Evolutionary conservation across 2,113 vertebrate genomes (phyloP).

Genomic region (Rostratula benghalensis): DNA sequence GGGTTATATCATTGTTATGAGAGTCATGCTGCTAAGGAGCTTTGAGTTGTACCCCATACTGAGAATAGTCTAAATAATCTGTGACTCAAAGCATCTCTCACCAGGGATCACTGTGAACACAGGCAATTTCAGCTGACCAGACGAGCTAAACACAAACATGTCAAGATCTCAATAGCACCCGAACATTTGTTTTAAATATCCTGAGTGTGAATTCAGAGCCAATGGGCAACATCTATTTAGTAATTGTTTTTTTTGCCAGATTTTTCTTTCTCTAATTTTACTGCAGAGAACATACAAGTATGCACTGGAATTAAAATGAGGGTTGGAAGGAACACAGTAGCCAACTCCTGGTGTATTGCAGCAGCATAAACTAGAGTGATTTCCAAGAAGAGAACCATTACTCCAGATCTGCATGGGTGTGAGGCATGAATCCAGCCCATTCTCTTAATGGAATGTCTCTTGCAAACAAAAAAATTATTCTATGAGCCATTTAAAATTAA

Average conservation of each 20-base stretch:
- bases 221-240: constrained; percentile 18
- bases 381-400: background rate
- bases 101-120: constrained; percentile 47
- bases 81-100: constrained; percentile 65
- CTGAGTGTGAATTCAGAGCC: constrained; percentile 27
- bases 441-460: background rate
- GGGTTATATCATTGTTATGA: constrained; percentile 67
- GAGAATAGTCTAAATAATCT: constrained; percentile 69
- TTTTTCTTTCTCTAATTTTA: constrained; percentile 40
- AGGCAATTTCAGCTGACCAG: constrained; percentile 48
- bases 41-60: constrained; percentile 59
- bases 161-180: constrained; percentile 54
- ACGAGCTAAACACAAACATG: constrained; percentile 55
- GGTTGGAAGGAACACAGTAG: background rate
- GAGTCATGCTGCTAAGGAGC: constrained; percentile 63
- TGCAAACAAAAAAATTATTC: background rate
- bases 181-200: constrained; percentile 62
- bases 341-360: background rate
- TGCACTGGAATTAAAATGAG: background rate
- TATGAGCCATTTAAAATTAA: background rate
- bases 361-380: background rate
- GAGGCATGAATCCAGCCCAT: background rate
- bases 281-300: background rate
- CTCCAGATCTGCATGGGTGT: background rate
- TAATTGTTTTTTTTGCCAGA: constrained; percentile 23